These are phyloP conservation scores for Xestia rhomboidea DNA, from an alignment of 2,888 invertebrate species.

Conservation along the genomic window DNA sequence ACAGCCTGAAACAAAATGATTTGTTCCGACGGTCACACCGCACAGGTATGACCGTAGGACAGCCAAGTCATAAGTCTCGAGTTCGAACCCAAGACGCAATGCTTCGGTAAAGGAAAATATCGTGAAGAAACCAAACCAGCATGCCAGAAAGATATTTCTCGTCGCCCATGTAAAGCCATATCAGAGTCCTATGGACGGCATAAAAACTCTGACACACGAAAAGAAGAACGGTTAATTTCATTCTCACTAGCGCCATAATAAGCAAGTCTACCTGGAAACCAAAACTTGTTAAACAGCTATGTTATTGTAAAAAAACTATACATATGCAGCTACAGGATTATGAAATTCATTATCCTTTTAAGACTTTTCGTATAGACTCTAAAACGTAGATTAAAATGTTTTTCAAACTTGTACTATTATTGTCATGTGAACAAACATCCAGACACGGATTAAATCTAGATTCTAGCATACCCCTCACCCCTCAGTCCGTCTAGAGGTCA, in stretches of 20 bases:
- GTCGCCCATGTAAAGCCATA: too few relatives aligned
- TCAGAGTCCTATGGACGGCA: too few relatives aligned
- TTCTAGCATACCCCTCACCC: not conserved
- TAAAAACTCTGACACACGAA: too few relatives aligned
- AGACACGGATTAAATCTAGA: not conserved
- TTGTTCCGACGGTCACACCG: too few relatives aligned
- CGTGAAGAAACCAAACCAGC: not conserved
- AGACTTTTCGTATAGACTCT: not conserved
- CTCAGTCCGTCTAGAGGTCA: conserved; percentile 47
- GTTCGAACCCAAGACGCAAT: too few relatives aligned
- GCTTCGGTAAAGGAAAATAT: not conserved
- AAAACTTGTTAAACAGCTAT: not conserved
- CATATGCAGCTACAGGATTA: not conserved
- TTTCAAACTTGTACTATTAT: not conserved
- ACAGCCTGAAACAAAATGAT: too few relatives aligned
- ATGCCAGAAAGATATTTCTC: not conserved
- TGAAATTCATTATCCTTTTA: not conserved
- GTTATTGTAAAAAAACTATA: not conserved
- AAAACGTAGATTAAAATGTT: conserved; percentile 8
- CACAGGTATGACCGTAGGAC: too few relatives aligned
- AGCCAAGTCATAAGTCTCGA: too few relatives aligned
- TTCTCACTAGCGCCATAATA: not conserved
- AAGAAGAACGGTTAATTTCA: not conserved
- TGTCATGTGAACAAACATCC: conserved; percentile 11
- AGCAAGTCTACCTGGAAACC: not conserved